phyloP scores from a whole-genome alignment of 2,888 invertebrate species.

The Trachelus troglodyta region DNA sequence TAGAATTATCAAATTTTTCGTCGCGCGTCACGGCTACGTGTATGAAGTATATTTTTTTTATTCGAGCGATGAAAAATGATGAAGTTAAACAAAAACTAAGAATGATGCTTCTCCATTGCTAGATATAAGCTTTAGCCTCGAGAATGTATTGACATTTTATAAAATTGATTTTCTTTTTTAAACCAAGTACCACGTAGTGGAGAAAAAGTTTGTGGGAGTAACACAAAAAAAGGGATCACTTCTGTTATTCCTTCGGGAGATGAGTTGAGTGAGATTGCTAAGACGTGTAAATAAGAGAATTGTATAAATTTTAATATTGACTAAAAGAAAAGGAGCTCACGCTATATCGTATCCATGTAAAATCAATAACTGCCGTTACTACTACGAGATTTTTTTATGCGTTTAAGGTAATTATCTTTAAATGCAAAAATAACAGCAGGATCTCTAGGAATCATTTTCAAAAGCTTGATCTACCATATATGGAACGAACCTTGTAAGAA shows the following conservation, averaged over 20 bases:
- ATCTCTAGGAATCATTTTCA: neutral
- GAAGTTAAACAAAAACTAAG: neutral
- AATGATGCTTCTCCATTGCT: neutral
- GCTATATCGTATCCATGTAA: slow-evolving; percentile 29
- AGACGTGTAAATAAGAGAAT: slow-evolving; percentile 36
- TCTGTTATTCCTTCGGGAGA: neutral
- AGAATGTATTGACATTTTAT: neutral
- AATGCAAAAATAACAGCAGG: neutral
- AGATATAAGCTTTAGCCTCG: neutral
- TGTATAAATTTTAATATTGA: slow-evolving; percentile 36
- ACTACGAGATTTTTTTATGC: neutral
- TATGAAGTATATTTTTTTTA: neutral
- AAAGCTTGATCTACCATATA: neutral
- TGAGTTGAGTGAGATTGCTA: neutral
- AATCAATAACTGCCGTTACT: slow-evolving; percentile 25
- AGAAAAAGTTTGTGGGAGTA: neutral
- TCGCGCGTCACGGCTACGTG: neutral
- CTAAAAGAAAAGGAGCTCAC: slow-evolving; percentile 17
- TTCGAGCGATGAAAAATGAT: neutral
- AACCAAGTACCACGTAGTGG: neutral
- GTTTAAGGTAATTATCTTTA: neutral
- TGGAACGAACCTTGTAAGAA: slow-evolving; percentile 22
- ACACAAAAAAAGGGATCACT: neutral
- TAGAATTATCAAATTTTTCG: neutral
- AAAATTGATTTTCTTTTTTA: neutral